phyloP scores from a whole-genome alignment of 1,140 invertebrate species.

The Drosophila ficusphila region DNA sequence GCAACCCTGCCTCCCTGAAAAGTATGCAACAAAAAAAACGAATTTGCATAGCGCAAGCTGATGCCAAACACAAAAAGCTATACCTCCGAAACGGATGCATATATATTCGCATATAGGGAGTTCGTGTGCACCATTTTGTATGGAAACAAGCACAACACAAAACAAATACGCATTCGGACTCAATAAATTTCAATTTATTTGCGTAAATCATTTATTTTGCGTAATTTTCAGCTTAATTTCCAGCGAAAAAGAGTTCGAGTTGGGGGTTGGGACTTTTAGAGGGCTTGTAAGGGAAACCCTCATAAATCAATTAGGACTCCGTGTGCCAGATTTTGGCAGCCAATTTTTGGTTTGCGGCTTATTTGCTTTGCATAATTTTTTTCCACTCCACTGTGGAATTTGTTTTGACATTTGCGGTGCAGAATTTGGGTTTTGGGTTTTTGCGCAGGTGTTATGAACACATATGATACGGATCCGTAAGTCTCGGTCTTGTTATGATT shows the following conservation, averaged over 20 bases:
- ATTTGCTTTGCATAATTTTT: constrained; percentile 47
- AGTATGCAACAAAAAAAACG: constrained; percentile 65
- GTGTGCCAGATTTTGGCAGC: constrained; percentile 72
- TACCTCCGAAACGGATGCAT: constrained; percentile 13
- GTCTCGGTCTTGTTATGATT: constrained; percentile 56
- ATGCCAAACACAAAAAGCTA: constrained; percentile 44
- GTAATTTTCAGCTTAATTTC: constrained; percentile 83
- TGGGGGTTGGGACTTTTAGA: constrained; percentile 6
- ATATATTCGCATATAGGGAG: constrained; percentile 7
- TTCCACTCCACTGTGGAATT: constrained; percentile 37
- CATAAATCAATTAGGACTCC: constrained; percentile 76
- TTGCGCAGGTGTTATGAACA: constrained; percentile 59
- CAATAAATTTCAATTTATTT: constrained; percentile 83
- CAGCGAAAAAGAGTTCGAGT: constrained; percentile 30
- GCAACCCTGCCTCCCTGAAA: constrained; percentile 52
- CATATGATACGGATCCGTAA: constrained; percentile 25
- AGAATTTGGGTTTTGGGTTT: constrained; percentile 49
- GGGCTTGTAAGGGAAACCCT: constrained; percentile 58
- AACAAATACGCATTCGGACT: constrained; percentile 59
- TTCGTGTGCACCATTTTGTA: constrained; percentile 35
- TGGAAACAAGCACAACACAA: constrained; percentile 20
- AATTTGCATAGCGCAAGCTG: constrained; percentile 78
- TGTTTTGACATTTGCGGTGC: constrained; percentile 57
- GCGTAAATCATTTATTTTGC: constrained; percentile 80
- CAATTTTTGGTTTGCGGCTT: constrained; percentile 82